These are phyloP conservation scores for Drosophila miranda DNA, from an alignment of 1,140 invertebrate genomes.

Conservation along the genomic window DNA sequence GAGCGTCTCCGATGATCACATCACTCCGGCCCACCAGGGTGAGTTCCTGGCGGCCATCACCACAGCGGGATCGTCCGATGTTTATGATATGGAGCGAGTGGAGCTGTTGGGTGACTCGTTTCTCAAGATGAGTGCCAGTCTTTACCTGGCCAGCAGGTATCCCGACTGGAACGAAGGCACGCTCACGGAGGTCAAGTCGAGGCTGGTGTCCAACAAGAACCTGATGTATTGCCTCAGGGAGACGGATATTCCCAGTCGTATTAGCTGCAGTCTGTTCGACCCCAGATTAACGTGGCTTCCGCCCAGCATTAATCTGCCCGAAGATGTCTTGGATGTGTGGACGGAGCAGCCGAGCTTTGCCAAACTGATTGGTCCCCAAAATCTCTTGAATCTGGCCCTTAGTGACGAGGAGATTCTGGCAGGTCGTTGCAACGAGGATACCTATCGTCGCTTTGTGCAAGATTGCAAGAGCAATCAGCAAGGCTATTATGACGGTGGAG, in stretches of 20 bases:
- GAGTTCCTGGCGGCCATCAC: slow-evolving; percentile 87
- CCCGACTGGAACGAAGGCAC: slow-evolving; percentile 89
- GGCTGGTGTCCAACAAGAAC: slow-evolving; percentile 92
- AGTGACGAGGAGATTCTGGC: slow-evolving; percentile 44
- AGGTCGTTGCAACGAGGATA: slow-evolving; percentile 21
- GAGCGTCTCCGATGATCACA: slow-evolving; percentile 36
- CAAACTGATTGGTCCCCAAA: slow-evolving; percentile 52
- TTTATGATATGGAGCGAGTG: slow-evolving; percentile 91
- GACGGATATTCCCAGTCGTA: slow-evolving; percentile 57
- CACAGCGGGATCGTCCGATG: slow-evolving; percentile 88
- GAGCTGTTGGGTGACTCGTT: slow-evolving; percentile 96
- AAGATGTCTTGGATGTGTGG: slow-evolving; percentile 53
- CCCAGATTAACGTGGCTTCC: slow-evolving; percentile 85
- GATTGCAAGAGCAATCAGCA: slow-evolving; percentile 38
- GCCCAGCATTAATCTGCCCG: slow-evolving; percentile 82
- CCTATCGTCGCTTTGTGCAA: slow-evolving; percentile 32
- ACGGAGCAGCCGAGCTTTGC: slow-evolving; percentile 23
- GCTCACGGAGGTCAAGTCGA: slow-evolving; percentile 89
- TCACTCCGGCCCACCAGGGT: slow-evolving; percentile 67
- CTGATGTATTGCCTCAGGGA: slow-evolving; percentile 86
- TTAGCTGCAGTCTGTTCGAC: slow-evolving; percentile 53
- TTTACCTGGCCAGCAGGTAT: slow-evolving; percentile 89
- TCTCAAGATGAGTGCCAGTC: slow-evolving; percentile 90
- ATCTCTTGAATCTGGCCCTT: slow-evolving; percentile 38
- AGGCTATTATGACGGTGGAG: slow-evolving; percentile 15